Percentiles rank a stretch among this genome's conserved stretches.
Evolutionary conservation across 2,888 invertebrate species (phyloP).

Genomic region (Sialis fuliginosa): DNA sequence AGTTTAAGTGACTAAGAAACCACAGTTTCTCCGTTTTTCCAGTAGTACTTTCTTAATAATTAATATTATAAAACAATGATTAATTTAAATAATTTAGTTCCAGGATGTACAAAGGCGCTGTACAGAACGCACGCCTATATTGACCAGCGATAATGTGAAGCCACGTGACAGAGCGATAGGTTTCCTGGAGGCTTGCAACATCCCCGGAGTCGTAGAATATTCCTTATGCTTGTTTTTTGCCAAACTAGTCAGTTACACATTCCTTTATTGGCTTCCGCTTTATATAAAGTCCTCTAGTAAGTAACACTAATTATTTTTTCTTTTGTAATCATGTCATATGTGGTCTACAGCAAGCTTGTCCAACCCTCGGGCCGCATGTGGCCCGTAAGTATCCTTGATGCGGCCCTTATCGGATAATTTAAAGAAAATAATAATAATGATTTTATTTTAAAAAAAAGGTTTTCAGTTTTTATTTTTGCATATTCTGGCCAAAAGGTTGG

Average conservation of each 20-base stretch:
- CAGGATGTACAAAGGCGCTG: slow-evolving; percentile 7
- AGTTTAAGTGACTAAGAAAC: too few species aligned
- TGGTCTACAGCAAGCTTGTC: too few species aligned
- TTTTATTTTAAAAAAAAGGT: too few species aligned
- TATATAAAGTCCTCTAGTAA: slow-evolving; percentile 76
- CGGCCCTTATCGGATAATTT: too few species aligned
- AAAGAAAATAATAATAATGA: too few species aligned
- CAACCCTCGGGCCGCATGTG: too few species aligned
- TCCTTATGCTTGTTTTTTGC: slow-evolving; percentile 88
- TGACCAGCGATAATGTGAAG: neutral
- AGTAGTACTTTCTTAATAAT: too few species aligned
- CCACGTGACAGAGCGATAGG: slow-evolving; percentile 43
- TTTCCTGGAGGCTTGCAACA: slow-evolving; percentile 56
- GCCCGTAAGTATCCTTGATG: too few species aligned
- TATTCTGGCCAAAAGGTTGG: too few species aligned
- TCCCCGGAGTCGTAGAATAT: slow-evolving; percentile 89
- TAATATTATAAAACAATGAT: too few species aligned
- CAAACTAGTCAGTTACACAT: slow-evolving; percentile 92
- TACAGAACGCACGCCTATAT: slow-evolving; percentile 22
- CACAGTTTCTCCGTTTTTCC: too few species aligned
- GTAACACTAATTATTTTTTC: slow-evolving; percentile 19
- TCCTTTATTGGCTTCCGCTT: slow-evolving; percentile 87
- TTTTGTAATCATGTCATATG: neutral
- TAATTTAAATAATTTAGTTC: neutral
- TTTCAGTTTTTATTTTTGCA: too few species aligned